Base-by-base conservation (phyloP, 2,888 invertebrate genomes). In the Drosophila emarginata region DNA sequence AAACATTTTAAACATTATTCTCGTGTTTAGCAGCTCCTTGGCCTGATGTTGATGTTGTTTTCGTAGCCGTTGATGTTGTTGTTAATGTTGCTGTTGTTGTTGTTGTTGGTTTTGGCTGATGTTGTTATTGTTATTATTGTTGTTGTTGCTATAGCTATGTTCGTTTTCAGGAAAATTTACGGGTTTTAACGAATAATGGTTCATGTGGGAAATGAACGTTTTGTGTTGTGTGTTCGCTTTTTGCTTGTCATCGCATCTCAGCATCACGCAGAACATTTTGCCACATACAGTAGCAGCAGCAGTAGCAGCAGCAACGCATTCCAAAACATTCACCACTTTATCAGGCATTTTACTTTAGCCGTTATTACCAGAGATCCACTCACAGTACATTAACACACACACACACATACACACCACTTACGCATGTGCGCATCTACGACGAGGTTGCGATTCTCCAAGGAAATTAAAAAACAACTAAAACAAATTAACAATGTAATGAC, bases 171-270 rank as follows among this genome's bases (percentile, higher is more conserved):
- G 64, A 72, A 87, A 87, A 83, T 83, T 83, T 87, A 86, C 86
- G 86, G 86, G 83, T 68, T 87, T 87, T 83, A 83, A 85, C 84
- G 81, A 86, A 84, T 88, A 84, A 84, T 84, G 88, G 79, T 72
- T 81, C 84, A 88, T 88, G 81, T 88, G 84, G 84, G 84, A 84
- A 84, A 88, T 88, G 87, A 84, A 88, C 88, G 84, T 84, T 84
- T 84, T 84, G 88, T 84, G 84, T 84, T 84, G 86, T 84, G 87
- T 84, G 84, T 84, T 87, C 83, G 80, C 86, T 86, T 53, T 84
- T 75, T 77, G 88, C 88, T 78, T 84, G 88, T 86, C 84, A 88
- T 88, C 83, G 72, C 85, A 88, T 88, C 83, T 70, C 85, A 77
- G 75, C 67, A 72, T 85, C 54, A 70, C 71, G 62, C 62, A 69